Base-by-base conservation (phyloP, 2,113 vertebrate species). In the Typhlomys cinereus region DNA sequence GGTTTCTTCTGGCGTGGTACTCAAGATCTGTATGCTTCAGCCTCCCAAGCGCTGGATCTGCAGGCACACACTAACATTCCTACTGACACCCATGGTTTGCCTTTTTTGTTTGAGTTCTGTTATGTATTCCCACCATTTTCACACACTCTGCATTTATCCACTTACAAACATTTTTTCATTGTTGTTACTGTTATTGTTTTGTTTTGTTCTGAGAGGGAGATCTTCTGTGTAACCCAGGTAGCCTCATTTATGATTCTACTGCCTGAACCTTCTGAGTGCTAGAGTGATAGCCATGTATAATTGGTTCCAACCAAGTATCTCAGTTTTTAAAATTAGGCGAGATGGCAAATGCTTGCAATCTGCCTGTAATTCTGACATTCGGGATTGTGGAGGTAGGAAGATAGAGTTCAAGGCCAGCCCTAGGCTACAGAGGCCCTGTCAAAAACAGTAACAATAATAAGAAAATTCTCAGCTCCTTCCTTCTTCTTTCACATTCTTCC, bases 91-190 rank as follows among this genome's bases (percentile, higher is more conserved):
- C 64, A 8, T 70, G 71, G 44, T 11, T 44, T 73, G 90, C 71
- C 11, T 80, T 95, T 94, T 89, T 20, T 76, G 2, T 92, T 92
- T 91, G 62, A 89, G 66, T 86, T 94, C 46, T 87, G 0, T 76
- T 85, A 54, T 4, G 1, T 64, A 76, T 71, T 86, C 34, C n/a
- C n/a, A 57, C 14, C 29, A 73, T 74, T 85, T 89, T 81, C 46
- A 76, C 15, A 76, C n/a, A 89, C 79, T 79, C 29, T 59, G n/a
- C 1, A 73, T 39, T 81, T 74, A 88, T 52, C 29, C 10, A 66
- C 12, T 25, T 12, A 41, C 3, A 90, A 21, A 52, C 36, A 27
- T 76, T 75, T 92, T 66, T 25, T 44, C 4, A 14, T n/a, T n/a
- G n/a, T n/a, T n/a, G n/a, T n/a, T 44, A 62, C 61, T 73, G 23